These are phyloP conservation scores for Erpornis zantholeuca DNA, from an alignment of 2,113 vertebrate species.

Conservation along the genomic window DNA sequence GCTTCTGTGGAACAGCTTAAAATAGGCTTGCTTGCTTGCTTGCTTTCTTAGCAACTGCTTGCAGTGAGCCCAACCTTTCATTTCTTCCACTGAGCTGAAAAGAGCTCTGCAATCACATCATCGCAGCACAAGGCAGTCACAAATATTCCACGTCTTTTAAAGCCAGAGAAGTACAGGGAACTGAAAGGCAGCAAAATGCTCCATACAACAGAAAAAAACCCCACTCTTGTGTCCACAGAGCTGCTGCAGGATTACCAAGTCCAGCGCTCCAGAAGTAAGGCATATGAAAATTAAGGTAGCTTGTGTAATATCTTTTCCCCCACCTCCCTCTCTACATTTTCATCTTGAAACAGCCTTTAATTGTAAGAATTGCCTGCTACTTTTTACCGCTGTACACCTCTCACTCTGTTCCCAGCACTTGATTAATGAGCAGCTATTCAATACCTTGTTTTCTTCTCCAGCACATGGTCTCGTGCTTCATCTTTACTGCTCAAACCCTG, in stretches of 20 bases:
- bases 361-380: background rate
- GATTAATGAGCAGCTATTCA: conserved; percentile 31
- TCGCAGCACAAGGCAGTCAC: background rate
- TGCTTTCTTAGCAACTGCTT: conserved; percentile 55
- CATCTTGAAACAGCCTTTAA: background rate
- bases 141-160: conserved; percentile 27
- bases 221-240: background rate
- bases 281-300: background rate
- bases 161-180: background rate
- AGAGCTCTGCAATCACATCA: conserved; percentile 36
- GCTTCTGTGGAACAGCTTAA: conserved; percentile 59
- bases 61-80: background rate
- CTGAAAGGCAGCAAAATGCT: background rate
- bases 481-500: background rate
- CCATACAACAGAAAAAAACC: background rate
- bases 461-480: background rate
- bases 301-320: background rate
- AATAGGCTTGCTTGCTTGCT: conserved; percentile 48
- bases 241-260: background rate
- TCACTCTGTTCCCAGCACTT: background rate
- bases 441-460: conserved; percentile 17
- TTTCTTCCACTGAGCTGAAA: conserved; percentile 58
- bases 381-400: background rate
- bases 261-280: background rate
- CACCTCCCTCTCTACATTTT: background rate